Evolutionary conservation across 2,888 invertebrate species (phyloP), one percentile per base, ranked within the genome.

Genomic region (Drosophila nr. fundita): DNA sequence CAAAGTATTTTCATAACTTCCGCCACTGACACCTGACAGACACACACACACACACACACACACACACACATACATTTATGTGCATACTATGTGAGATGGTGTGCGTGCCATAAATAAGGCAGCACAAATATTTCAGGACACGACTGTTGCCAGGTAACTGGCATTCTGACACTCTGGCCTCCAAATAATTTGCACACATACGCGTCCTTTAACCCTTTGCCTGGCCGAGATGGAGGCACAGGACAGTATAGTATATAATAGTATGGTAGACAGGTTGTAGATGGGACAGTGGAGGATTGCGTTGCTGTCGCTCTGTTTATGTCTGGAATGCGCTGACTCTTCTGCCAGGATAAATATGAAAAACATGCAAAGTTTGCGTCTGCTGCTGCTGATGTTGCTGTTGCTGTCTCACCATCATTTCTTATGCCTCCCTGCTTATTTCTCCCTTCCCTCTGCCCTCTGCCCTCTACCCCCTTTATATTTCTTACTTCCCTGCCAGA

Each of bases 1-100:
- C 90, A 92, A 92, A 91, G 91, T 92, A 91, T 91, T 91, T 92
- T 91, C 92, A 92, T 92, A 91, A 89, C 91, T 91, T 91, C 86
- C 91, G 91, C 87, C 91, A 83, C 92, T 91, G 91, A 91, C 92
- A 91, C 90, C 90, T 90, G 89, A 86, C 87, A 88, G 73, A 78
- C 67, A 49, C 42, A 66, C 49, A 68, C 54, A 71, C 36, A 57
- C 59, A 66, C 49, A 68, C 54, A 71, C 36, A 57, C 59, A 60
- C 53, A 63, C 49, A 32, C 15, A 52, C 27, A 11, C 48, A 61
- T 7, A 13, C 29, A 59, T 11, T 45, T 45, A 7, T 21, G 21
- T 21, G 45, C 4, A 15, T 15, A 45, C 45, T 24, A 4, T 30
- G 53, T 49, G 42, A 68, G 66, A 42, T 48, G 54, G 58, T 62